phyloP scores from a whole-genome alignment of 2,888 invertebrate species.

The Caenorhabditis japonica region DNA sequence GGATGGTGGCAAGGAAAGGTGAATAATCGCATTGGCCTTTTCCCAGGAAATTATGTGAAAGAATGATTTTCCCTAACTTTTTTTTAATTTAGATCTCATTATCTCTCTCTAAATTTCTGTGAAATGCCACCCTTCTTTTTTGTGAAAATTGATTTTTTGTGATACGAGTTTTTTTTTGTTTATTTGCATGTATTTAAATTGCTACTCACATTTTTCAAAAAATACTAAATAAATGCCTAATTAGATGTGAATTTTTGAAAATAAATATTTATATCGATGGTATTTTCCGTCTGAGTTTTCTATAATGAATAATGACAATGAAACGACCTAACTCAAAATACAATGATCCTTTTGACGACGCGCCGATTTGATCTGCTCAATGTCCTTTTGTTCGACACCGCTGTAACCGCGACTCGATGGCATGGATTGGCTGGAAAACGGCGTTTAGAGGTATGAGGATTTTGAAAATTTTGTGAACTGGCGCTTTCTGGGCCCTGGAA shows the following conservation, averaged over 20 bases:
- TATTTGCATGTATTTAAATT: not conserved
- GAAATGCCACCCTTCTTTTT: constrained; percentile 12
- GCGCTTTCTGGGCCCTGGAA: no score
- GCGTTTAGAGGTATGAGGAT: not conserved
- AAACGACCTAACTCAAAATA: constrained; percentile 27
- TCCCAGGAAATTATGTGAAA: constrained; percentile 83
- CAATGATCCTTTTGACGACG: constrained; percentile 46
- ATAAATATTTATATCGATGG: no score
- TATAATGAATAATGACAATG: not conserved
- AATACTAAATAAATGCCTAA: no score
- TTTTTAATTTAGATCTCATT: not conserved
- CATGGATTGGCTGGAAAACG: constrained; percentile 59
- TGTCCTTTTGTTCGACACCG: constrained; percentile 51
- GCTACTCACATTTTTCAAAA: not conserved
- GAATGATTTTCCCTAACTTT: constrained; percentile 69
- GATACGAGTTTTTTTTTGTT: constrained; percentile 13
- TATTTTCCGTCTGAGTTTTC: not conserved
- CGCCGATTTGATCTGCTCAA: constrained; percentile 46
- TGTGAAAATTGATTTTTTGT: constrained; percentile 7
- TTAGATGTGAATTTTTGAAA: no score
- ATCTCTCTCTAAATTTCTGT: constrained; percentile 5
- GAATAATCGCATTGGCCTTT: constrained; percentile 81
- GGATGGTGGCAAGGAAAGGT: constrained; percentile 84
- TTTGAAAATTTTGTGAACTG: not conserved
- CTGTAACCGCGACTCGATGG: constrained; percentile 53